These are phyloP conservation scores for Tichodroma muraria DNA, from an alignment of 2,113 vertebrate species.

Conservation along the genomic window DNA sequence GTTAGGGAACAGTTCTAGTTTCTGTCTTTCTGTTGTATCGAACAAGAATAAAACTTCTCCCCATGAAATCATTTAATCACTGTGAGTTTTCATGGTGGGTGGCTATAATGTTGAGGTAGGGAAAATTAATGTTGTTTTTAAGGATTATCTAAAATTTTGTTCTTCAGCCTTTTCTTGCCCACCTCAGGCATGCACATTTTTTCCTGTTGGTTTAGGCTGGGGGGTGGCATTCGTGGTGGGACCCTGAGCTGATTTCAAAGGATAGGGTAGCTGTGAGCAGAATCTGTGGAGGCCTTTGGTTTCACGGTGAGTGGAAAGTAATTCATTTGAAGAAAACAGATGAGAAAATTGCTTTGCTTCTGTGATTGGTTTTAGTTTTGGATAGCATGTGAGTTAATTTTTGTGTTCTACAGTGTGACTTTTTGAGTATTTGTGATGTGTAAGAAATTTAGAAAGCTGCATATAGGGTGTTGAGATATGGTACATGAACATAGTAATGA, in stretches of 20 bases:
- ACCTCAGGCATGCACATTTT: neutral
- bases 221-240: neutral
- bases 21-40: neutral
- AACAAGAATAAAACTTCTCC: neutral
- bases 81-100: neutral
- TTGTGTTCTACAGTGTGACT: neutral
- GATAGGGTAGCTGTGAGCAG: neutral
- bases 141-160: neutral
- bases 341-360: neutral
- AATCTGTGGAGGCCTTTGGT: neutral
- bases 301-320: neutral
- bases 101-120: neutral
- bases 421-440: neutral
- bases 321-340: neutral
- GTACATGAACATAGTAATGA: neutral
- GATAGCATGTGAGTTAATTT: neutral
- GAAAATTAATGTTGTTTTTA: neutral
- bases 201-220: neutral
- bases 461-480: neutral
- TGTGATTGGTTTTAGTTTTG: neutral
- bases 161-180: neutral
- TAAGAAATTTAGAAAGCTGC: neutral
- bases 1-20: neutral
- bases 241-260: neutral
- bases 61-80: neutral